Conservation (phyloP, 2,113 vertebrate species). For the Microcebus ravelobensis region DNA sequence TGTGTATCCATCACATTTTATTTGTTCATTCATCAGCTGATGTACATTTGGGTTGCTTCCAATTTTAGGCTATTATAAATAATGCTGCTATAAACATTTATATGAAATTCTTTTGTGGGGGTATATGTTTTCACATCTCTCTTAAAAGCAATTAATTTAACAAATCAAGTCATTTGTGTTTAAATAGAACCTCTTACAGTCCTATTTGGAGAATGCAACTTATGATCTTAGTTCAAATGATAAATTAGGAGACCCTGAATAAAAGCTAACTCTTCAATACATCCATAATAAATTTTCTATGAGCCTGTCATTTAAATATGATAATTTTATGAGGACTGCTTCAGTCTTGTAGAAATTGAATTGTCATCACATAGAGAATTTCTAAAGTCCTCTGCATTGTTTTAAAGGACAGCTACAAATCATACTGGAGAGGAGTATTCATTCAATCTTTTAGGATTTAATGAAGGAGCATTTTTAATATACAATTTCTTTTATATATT, state of each 20-base stretch:
- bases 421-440: slow-evolving; percentile 22
- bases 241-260: slow-evolving; percentile 16
- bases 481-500: slow-evolving; percentile 49
- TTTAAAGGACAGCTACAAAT: slow-evolving; percentile 42
- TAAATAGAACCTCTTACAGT: slow-evolving; percentile 50
- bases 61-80: slow-evolving; percentile 30
- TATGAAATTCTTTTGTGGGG: background rate
- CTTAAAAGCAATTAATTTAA: slow-evolving; percentile 45
- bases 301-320: slow-evolving; percentile 28
- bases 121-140: background rate
- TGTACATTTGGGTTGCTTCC: slow-evolving; percentile 43
- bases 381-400: slow-evolving; percentile 4
- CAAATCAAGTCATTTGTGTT: slow-evolving; percentile 47
- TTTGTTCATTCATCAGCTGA: background rate
- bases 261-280: slow-evolving; percentile 4
- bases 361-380: slow-evolving; percentile 36
- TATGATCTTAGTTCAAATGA: slow-evolving; percentile 30
- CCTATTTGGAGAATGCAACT: slow-evolving; percentile 37
- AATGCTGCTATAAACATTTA: slow-evolving; percentile 57
- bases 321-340: slow-evolving; percentile 49
- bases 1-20: slow-evolving; percentile 14
- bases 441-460: slow-evolving; percentile 41
- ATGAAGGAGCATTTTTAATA: slow-evolving; percentile 62
- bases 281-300: slow-evolving; percentile 29
- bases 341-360: slow-evolving; percentile 46